A percentile compares a stretch with the other conserved stretches of the same genome.
These are phyloP conservation scores for Hippopotamus amphibius DNA, from an alignment of 2,113 vertebrate species.

Conservation along the genomic window DNA sequence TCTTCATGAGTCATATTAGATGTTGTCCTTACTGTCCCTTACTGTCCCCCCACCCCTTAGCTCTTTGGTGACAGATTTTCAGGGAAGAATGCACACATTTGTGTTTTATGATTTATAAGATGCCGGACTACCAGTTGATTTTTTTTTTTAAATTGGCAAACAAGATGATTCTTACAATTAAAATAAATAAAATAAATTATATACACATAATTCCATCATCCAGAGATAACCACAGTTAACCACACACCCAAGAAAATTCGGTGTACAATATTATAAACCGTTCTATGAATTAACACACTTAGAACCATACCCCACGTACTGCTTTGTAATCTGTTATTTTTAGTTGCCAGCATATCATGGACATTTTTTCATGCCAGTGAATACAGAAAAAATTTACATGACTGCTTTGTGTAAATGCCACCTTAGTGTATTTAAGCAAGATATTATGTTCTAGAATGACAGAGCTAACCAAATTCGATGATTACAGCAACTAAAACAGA, in stretches of 20 bases:
- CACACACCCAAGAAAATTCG: neutral
- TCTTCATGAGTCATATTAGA: neutral
- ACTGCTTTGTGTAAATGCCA: neutral
- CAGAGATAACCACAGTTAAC: neutral
- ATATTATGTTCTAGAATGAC: neutral
- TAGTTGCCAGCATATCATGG: neutral
- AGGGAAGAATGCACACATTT: neutral
- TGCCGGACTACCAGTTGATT: neutral
- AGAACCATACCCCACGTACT: neutral
- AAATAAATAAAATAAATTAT: neutral
- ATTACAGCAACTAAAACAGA: conserved; percentile 27
- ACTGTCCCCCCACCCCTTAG: neutral
- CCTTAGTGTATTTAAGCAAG: neutral
- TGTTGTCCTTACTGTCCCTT: neutral
- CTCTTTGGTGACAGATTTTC: neutral
- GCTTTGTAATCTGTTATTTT: conserved; percentile 3
- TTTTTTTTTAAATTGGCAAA: neutral
- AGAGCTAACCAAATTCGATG: neutral
- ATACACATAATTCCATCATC: neutral
- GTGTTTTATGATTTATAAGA: neutral
- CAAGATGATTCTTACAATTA: conserved; percentile 4
- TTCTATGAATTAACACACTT: neutral
- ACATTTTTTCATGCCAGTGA: neutral
- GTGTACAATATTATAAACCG: neutral
- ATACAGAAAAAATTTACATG: neutral